Base-by-base conservation (phyloP, 2,113 vertebrate species). In the Ramphastos sulfuratus region DNA sequence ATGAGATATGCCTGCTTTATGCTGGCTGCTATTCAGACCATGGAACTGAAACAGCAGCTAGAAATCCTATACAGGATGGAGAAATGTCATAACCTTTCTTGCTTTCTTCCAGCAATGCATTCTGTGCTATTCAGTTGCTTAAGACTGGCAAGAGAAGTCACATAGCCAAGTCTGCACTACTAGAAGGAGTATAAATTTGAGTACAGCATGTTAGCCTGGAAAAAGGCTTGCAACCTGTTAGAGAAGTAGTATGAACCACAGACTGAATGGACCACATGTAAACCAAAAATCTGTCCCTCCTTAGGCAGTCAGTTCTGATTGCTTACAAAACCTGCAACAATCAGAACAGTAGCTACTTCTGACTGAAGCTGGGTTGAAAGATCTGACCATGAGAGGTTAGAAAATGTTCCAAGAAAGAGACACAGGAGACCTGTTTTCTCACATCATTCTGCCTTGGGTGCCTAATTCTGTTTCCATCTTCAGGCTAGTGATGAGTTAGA, bases 51-150 rank as follows among this genome's bases (percentile, higher is more conserved):
- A 83, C 33, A 77, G 77, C 67, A 79, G 48, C 64, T 65, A 80
- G 55, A 77, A 86, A 83, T 35, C 33, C n/a, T 72, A 3, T 86
- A 42, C 5, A 69, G 37, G 55, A 44, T 60, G 37, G 42, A 86
- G 64, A 94, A 89, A 93, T 91, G 59, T 39, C 59, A 80, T 83
- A 89, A 72, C 81, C 81, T 92, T 80, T 95, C 50, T 63, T 72
- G 30, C n/a, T 77, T 85, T 67, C 48, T 79, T 58, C 42, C n/a
- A 56, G 5, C 37, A 44, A 59, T 59, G 16, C 30, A 33, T 33
- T 48, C 46, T 56, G 21, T 82, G n/a, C 30, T 87, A 46, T 79
- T 85, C 39, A 48, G 42, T 31, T 85, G 75, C 23, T 39, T 31
- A 76, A 55, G 12, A 59, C 14, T 58, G 46, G 9, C n/a, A 84